Conservation (phyloP, 2,113 vertebrate species). For the Calonectris borealis region DNA sequence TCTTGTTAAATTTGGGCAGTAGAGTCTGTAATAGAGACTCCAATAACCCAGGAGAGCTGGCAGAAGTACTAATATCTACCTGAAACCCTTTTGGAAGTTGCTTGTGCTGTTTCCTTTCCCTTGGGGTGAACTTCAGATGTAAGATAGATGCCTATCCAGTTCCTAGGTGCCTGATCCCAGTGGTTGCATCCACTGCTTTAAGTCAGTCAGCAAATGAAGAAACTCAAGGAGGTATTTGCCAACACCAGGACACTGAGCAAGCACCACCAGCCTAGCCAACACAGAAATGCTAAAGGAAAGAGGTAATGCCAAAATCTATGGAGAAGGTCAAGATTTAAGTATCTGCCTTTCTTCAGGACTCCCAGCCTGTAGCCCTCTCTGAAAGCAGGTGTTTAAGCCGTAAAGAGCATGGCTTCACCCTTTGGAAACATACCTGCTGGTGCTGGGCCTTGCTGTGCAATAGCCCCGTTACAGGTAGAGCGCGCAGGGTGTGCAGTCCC, state of each 20-base stretch:
- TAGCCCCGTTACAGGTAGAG: rapidly evolving
- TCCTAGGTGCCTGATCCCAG: neutral
- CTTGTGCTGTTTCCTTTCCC: neutral
- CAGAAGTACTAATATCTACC: neutral
- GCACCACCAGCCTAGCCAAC: neutral
- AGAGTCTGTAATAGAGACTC: neutral
- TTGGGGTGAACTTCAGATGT: neutral
- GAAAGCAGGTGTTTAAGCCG: neutral
- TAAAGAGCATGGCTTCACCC: neutral
- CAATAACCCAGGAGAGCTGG: neutral
- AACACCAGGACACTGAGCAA: neutral
- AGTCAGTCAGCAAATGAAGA: neutral
- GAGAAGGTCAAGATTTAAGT: neutral
- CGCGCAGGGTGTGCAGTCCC: too few relatives aligned
- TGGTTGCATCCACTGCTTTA: neutral
- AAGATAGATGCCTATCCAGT: neutral
- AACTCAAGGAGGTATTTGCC: neutral
- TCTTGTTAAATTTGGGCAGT: neutral
- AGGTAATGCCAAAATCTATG: neutral
- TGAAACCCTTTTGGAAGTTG: neutral
- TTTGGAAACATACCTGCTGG: neutral
- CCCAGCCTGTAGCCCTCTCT: neutral
- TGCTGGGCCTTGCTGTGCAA: neutral
- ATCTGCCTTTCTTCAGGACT: neutral
- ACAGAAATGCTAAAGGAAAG: neutral